These are phyloP conservation scores for Nettapus auritus DNA, from an alignment of 2,113 vertebrate species.

Conservation along the genomic window DNA sequence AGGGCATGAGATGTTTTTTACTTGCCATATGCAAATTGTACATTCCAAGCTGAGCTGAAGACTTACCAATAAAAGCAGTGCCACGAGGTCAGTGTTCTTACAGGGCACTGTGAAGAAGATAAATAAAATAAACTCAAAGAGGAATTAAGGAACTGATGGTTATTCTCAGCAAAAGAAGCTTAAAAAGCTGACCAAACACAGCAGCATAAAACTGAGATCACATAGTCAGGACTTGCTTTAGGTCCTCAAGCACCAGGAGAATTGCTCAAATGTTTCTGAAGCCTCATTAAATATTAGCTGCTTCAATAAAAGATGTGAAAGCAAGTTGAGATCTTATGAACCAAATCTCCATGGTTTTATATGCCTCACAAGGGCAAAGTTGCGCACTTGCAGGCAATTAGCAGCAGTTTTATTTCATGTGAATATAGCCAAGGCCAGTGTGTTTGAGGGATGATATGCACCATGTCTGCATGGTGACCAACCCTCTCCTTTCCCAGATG, in stretches of 20 bases:
- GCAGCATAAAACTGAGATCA: neutral
- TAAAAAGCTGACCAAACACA: neutral
- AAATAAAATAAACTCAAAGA: neutral
- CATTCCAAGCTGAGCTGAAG: neutral
- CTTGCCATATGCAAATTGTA: neutral
- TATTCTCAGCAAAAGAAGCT: neutral
- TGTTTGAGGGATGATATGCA: neutral
- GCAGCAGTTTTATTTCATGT: neutral
- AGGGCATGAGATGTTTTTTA: neutral
- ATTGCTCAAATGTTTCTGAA: neutral
- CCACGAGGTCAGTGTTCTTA: neutral
- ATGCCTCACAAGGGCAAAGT: neutral
- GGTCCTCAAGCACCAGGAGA: neutral
- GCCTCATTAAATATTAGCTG: neutral
- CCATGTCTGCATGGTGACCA: neutral
- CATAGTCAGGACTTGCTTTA: neutral
- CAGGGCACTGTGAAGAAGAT: neutral
- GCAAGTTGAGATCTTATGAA: neutral
- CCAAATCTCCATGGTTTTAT: neutral
- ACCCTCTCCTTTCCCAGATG: neutral
- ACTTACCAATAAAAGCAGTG: neutral
- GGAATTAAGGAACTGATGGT: neutral
- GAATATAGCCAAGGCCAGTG: neutral
- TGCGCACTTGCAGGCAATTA: neutral
- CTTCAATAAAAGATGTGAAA: neutral